Evolutionary conservation across 2,797 vertebrate genomes (phyloP), one percentile per base, ranked within the genome.

Genomic region (Syndactyla subalaris): DNA sequence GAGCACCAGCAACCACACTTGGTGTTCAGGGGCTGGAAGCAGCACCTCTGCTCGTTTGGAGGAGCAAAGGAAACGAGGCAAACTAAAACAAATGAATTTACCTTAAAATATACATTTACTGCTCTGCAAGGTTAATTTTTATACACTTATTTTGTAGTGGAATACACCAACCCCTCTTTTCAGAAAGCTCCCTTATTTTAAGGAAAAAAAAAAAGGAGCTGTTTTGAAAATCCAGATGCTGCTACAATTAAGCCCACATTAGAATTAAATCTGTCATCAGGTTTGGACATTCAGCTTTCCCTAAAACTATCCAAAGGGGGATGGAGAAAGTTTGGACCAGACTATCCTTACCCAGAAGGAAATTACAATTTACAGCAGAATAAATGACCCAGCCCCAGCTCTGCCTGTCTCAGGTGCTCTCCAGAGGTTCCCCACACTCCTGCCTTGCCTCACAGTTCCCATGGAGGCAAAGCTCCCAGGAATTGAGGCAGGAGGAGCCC

Each of bases 361-460:
- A 63, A 38, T 38, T 1, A 18, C 29, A 41, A 11, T 3, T 38
- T 3, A 13, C 62, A 73, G 65, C 43, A 11, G 52, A 41, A 19
- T 3, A 2, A 4, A 34, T 0, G 1, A 13, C 1, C 29, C 67
- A 54, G 70, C 38, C 15, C 3, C 9, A 51, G 45, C 77, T 61
- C 17, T 27, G 22, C 52, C 61, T 3, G 1, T 1, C 52, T 51
- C 67, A 5, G 23, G 17, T 7, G 16, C 32, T 22, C 41, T 36
- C 32, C 1, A 0, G 6, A 73, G 14, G 11, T 49, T 26, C 57
- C 51, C 84, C 66, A 24, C 6, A 20, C 49, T 51, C 49, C 49
- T 51, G 49, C 49, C 26, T 51, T 2, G 4, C 4, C 52, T 24
- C 7, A 2, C 24, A 21, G 43, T 16, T 46, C 52, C 79, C 52